Evolutionary conservation across 2,797 vertebrate genomes (phyloP).

Genomic region (Thalassophryne amazonica): DNA sequence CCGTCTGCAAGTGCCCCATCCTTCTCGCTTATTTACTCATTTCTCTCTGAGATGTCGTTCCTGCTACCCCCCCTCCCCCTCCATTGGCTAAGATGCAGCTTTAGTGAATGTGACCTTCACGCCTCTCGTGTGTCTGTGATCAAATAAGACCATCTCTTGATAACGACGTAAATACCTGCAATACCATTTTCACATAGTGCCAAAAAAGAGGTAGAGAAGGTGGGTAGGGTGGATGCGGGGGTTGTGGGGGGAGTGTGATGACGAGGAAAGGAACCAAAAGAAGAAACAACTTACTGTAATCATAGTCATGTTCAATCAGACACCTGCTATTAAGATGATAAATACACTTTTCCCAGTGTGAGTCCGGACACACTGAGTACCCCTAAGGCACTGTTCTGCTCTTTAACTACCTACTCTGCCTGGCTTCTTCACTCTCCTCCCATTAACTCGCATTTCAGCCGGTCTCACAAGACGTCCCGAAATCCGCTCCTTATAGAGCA

Average conservation of each 20-base stretch:
- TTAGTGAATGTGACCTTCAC: no score
- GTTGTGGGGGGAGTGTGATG: constrained; percentile 35
- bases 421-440: constrained; percentile 61
- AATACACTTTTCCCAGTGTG: constrained; percentile 84
- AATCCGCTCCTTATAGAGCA: constrained; percentile 55
- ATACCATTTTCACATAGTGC: constrained; percentile 21
- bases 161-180: constrained; percentile 23
- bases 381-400: constrained; percentile 73
- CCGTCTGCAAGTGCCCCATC: constrained; percentile 32
- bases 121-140: no score
- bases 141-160: constrained; percentile 27
- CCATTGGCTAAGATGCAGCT: no score
- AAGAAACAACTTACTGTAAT: constrained; percentile 79
- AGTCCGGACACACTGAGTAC: constrained; percentile 75
- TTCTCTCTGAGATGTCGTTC: constrained; percentile 9
- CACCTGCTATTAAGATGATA: constrained; percentile 86
- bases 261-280: constrained; percentile 59
- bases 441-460: constrained; percentile 81
- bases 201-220: constrained; percentile 31
- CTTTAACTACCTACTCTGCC: constrained; percentile 69
- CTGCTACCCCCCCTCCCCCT: no score
- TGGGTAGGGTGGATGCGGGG: constrained; percentile 33
- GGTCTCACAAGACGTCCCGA: constrained; percentile 67
- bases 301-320: constrained; percentile 84
- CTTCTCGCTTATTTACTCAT: constrained; percentile 34